A percentile compares a stretch with the other conserved stretches of the same genome.
These are phyloP conservation scores for Oostethus manadensis DNA, from an alignment of 2,113 vertebrate species.

Conservation along the genomic window DNA sequence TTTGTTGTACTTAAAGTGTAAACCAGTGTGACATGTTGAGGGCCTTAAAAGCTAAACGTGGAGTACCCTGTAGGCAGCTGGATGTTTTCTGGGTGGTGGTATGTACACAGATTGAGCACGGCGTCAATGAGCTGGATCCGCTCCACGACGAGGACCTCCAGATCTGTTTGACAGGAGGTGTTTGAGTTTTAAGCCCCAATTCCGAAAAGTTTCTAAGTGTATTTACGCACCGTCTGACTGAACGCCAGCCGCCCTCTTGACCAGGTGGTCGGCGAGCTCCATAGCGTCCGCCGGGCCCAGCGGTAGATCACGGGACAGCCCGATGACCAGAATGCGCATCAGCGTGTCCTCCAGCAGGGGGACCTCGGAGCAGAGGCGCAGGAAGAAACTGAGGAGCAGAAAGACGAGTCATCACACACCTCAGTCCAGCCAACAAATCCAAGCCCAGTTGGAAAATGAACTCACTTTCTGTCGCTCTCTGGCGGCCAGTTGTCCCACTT, in stretches of 20 bases:
- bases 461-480: constrained; percentile 97
- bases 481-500: constrained; percentile 99
- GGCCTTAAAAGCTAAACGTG: constrained; percentile 17
- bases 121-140: constrained; percentile 94
- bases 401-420: neutral
- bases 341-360: constrained; percentile 94
- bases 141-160: constrained; percentile 92
- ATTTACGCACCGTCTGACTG: constrained; percentile 84
- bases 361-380: constrained; percentile 96
- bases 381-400: constrained; percentile 81
- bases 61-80: constrained; percentile 90
- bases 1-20: constrained; percentile 15
- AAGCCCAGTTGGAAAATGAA: neutral
- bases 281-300: constrained; percentile 93
- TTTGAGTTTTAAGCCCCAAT: neutral
- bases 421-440: neutral
- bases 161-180: constrained; percentile 71
- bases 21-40: neutral
- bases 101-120: constrained; percentile 94
- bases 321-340: constrained; percentile 94
- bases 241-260: constrained; percentile 89
- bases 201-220: neutral
- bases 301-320: constrained; percentile 88
- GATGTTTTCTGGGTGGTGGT: constrained; percentile 98
- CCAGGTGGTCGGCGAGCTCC: constrained; percentile 96